Evolutionary conservation across 2,113 vertebrate genomes (phyloP).

Genomic region (Oostethus manadensis): DNA sequence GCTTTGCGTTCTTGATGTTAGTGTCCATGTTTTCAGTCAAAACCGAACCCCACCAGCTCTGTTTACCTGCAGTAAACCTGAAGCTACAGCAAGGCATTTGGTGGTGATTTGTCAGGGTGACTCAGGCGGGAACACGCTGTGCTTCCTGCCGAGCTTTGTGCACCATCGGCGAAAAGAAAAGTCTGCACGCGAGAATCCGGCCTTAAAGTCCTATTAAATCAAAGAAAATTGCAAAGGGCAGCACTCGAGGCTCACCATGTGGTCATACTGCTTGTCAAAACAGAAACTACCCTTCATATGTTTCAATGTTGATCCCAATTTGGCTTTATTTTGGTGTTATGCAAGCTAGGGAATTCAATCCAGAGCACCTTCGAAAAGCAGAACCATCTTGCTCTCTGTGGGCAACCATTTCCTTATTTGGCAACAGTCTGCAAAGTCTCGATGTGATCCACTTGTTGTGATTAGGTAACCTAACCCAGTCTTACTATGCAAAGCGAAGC

Average conservation of each 20-base stretch:
- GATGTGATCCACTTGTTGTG: conserved; percentile 17
- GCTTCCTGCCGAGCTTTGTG: too few species aligned
- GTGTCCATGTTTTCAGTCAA: neutral
- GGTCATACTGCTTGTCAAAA: too few species aligned
- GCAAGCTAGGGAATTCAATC: conserved; percentile 35
- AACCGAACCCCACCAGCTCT: neutral
- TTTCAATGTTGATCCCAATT: neutral
- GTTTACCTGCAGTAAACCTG: conserved; percentile 6
- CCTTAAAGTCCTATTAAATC: too few species aligned
- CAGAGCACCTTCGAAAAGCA: conserved; percentile 3
- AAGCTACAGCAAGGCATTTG: conserved; percentile 9
- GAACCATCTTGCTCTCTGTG: conserved; percentile 20
- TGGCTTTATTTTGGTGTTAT: conserved; percentile 40
- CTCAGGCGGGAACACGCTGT: neutral
- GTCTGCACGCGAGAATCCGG: too few species aligned
- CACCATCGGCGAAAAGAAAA: too few species aligned
- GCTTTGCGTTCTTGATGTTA: neutral
- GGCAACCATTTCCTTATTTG: conserved; percentile 53
- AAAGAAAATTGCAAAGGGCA: too few species aligned
- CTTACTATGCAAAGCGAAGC: conserved; percentile 1
- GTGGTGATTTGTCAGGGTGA: conserved; percentile 5
- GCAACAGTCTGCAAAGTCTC: conserved; percentile 25
- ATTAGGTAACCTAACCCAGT: conserved; percentile 10
- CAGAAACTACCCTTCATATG: too few species aligned
- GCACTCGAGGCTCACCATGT: too few species aligned